These are phyloP conservation scores for Hyles lineata DNA, from an alignment of 2,888 invertebrate species.

Conservation along the genomic window DNA sequence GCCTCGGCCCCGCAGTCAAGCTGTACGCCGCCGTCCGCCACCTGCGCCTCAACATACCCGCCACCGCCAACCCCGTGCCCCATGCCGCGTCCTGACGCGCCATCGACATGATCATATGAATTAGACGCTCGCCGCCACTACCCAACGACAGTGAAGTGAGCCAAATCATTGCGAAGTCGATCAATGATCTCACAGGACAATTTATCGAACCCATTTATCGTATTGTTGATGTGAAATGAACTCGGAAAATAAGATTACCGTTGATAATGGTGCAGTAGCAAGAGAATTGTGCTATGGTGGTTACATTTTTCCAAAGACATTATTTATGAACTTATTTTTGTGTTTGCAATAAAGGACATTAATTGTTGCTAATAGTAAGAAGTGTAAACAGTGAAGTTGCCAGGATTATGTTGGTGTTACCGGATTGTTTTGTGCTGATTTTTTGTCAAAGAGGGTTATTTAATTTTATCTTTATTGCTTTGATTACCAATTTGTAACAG, in stretches of 20 bases:
- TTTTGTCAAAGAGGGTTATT: slow-evolving; percentile 14
- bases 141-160: not conserved
- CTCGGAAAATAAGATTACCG: not conserved
- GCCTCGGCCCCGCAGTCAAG: slow-evolving; percentile 94
- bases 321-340: slow-evolving; percentile 16
- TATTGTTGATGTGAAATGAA: not conserved
- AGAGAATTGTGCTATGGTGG: slow-evolving; percentile 6
- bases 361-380: not conserved
- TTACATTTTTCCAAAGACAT: slow-evolving; percentile 17
- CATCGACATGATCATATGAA: slow-evolving; percentile 11
- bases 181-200: not conserved
- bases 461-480: not conserved
- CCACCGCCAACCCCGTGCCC: slow-evolving; percentile 2
- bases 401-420: not conserved
- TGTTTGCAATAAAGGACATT: not conserved
- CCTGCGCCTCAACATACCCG: slow-evolving; percentile 53
- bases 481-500: slow-evolving; percentile 10
- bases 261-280: not conserved
- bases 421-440: not conserved
- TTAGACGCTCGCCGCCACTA: not conserved
- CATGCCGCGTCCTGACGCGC: slow-evolving; percentile 6
- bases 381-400: not conserved
- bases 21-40: slow-evolving; percentile 67
- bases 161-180: not conserved
- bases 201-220: not conserved